Evolutionary conservation across 2,113 vertebrate genomes (phyloP).

Genomic region (Lampris incognitus): DNA sequence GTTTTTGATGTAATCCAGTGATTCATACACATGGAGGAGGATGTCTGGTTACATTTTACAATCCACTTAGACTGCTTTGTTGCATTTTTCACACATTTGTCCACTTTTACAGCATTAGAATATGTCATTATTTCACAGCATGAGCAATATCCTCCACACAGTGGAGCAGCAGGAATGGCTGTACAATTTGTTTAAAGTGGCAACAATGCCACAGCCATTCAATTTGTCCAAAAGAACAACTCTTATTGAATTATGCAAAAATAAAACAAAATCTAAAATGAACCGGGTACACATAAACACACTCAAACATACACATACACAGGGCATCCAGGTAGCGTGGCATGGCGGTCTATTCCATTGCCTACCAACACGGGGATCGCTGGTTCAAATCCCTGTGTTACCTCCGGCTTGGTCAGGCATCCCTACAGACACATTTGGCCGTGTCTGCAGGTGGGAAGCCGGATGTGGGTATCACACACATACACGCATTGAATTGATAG

Average conservation of each 20-base stretch:
- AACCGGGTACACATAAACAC: neutral
- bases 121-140: slow-evolving; percentile 2
- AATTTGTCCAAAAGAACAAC: slow-evolving; percentile 40
- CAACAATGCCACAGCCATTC: slow-evolving; percentile 21
- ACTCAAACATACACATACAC: neutral
- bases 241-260: slow-evolving; percentile 34
- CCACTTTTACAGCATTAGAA: slow-evolving; percentile 14
- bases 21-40: neutral
- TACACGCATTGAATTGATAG: too few species aligned
- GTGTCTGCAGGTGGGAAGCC: too few species aligned
- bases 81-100: neutral
- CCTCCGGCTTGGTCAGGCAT: too few species aligned
- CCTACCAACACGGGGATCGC: too few species aligned
- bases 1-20: slow-evolving; percentile 60
- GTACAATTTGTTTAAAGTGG: slow-evolving; percentile 52
- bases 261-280: slow-evolving; percentile 24
- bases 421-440: too few species aligned
- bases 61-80: neutral
- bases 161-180: slow-evolving; percentile 37
- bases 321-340: too few species aligned
- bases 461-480: too few species aligned
- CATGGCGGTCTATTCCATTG: too few species aligned
- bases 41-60: neutral
- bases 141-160: slow-evolving; percentile 38
- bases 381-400: too few species aligned